Base-by-base conservation (phyloP, 2,113 vertebrate species). In the Patagioenas fasciata region DNA sequence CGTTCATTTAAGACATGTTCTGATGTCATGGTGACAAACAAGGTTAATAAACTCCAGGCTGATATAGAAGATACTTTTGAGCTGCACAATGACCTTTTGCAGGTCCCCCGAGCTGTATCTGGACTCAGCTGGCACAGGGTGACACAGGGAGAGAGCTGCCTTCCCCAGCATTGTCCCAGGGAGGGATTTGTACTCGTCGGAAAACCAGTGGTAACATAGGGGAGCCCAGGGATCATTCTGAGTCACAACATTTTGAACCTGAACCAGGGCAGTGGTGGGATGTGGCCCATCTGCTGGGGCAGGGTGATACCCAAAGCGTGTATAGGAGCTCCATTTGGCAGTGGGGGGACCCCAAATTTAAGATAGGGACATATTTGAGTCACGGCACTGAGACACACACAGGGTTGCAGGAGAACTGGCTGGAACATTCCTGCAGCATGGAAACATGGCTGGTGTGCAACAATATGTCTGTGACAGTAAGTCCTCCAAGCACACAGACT, bases 351-450 rank as follows among this genome's bases (percentile, higher is more conserved):
- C 20, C 16, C 51, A 31, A 12, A 29, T 57, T 31, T 8, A 15
- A 70, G n/a, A 10, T 13, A 9, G 0, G 4, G 23, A 47, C 2
- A 1, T 34, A 2, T 28, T 11, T 42, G 67, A 77, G 21, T 16
- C 6, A 15, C 1, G 6, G 56, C 65, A 74, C 28, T 28, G 47
- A 36, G 54, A 10, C 31, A 3, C 0, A 3, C 13, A 20, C 32
- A 13, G 57, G 31, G n/a, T 4, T 74, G 38, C n/a, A 9, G 57
- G 56, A 86, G 72, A 44, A 64, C 47, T 25, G 85, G 7, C 32
- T 58, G 82, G 72, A 62, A 29, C 47, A 57, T 11, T 47, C 56
- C 64, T 18, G 48, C 11, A 36, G 42, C 70, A 32, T 0, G 7
- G 69, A 20, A 64, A 48, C 26, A 18, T 50, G 44, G 60, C 0